phyloP scores from a whole-genome alignment of 2,113 vertebrate species.

The Callaeas wilsoni region DNA sequence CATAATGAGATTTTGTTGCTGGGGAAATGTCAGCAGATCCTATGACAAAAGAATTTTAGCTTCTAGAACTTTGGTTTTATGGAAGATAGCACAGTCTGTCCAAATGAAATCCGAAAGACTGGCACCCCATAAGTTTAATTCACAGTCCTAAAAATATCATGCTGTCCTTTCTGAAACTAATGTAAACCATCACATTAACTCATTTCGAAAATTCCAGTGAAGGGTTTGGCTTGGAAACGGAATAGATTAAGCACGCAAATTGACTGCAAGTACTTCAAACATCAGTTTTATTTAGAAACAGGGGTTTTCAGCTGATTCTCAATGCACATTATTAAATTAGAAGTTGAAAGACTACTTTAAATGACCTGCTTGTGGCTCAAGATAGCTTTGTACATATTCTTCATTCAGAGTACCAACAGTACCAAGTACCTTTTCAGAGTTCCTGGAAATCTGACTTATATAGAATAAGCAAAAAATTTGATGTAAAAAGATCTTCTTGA shows the following conservation, averaged over 20 bases:
- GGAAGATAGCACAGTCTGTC: neutral
- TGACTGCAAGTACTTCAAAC: neutral
- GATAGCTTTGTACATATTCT: neutral
- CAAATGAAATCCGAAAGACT: conserved; percentile 13
- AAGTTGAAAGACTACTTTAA: neutral
- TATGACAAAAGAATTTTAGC: neutral
- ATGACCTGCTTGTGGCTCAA: neutral
- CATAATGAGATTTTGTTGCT: neutral
- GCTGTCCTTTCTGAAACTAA: conserved; percentile 36
- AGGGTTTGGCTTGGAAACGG: neutral
- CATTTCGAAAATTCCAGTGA: neutral
- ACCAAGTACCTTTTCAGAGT: neutral
- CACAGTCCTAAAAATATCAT: conserved; percentile 4
- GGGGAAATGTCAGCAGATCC: neutral
- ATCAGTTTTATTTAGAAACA: neutral
- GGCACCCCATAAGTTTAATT: neutral
- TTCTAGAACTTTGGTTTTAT: neutral
- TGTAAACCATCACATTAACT: conserved; percentile 5
- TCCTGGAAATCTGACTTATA: neutral
- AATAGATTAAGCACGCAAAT: neutral
- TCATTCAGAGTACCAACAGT: neutral
- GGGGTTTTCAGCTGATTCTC: neutral
- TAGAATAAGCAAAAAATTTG: neutral
- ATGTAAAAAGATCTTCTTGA: neutral
- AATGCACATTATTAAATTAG: neutral